Evolutionary conservation across 2,888 invertebrate species (phyloP), one percentile per base, ranked within the genome.

Genomic region (Lycia hirtaria): DNA sequence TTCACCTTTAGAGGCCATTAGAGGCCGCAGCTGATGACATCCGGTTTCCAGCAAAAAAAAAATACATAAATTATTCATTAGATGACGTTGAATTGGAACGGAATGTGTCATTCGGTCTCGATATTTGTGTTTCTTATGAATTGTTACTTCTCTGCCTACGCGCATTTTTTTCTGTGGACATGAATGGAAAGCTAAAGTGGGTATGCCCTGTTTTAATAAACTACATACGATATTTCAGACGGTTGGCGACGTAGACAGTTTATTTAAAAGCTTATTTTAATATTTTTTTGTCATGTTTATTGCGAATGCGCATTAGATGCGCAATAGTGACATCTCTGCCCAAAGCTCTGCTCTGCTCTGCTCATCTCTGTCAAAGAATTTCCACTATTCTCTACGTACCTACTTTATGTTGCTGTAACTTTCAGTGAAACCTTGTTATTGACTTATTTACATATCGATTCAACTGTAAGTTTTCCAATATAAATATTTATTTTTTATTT

Each of bases 111-210:
- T 57, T 43, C 45, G 44, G 6, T 52, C 49, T 56, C 32, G 33
- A 44, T 45, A 26, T 47, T 33, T 52, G 40, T 38, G 30, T 60
- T 67, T 67, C 44, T 62, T 60, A 54, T 60, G 53, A 57, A 52
- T 60, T 52, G 54, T 61, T 60, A 19, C 45, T 59, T 56, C 40
- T 32, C 66, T 64, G 62, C 67, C 67, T 56, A 65, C 65, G 64
- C 59, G 19, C 20, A 48, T 60, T 65, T 63, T 63, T 61, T 60
- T 58, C 15, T 33, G 26, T 51, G 28, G 45, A 57, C 57, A 63
- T 70, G 69, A 70, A 75, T 75, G 71, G 61, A 59, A 55, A 58
- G 49, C 58, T 65, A 60, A 56, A 19, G 24, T 35, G 26, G 35
- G 24, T 22, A 26, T 63, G 35, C 26, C 49, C 45, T 49, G 60